Conservation (phyloP, 2,113 vertebrate species). For the Psittacus erithacus region DNA sequence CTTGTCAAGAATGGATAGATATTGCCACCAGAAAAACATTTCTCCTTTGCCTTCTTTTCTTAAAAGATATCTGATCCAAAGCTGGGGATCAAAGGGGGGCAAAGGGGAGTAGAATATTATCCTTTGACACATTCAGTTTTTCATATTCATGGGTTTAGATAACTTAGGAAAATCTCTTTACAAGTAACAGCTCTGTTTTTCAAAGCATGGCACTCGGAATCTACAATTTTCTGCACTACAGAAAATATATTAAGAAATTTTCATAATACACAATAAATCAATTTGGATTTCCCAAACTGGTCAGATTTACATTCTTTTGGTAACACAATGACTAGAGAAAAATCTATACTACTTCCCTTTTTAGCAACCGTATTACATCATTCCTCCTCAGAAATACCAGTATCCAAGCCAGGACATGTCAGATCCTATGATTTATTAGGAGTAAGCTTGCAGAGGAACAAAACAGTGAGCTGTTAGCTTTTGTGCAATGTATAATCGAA, state of each 20-base stretch:
- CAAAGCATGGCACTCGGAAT: background rate
- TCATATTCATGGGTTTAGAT: background rate
- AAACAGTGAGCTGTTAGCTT: background rate
- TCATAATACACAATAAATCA: background rate
- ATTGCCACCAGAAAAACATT: background rate
- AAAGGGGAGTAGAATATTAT: background rate
- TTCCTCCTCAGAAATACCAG: background rate
- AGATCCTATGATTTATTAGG: background rate
- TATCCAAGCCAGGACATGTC: background rate
- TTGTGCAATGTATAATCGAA: background rate
- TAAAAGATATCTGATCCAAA: background rate
- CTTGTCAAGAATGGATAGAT: background rate
- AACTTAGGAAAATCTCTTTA: background rate
- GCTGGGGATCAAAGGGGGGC: fast-evolving
- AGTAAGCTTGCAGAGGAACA: background rate
- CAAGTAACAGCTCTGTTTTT: background rate
- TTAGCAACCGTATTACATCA: conserved; percentile 36
- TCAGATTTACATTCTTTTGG: background rate
- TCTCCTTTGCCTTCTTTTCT: background rate
- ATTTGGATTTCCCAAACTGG: background rate
- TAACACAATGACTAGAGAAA: background rate
- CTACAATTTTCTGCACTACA: fast-evolving
- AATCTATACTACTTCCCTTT: conserved; percentile 32
- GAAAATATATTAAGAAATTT: background rate
- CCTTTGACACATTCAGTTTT: background rate